A percentile compares a stretch with the other conserved stretches of the same genome.
These are phyloP conservation scores for Okapia johnstoni DNA, from an alignment of 2,113 vertebrate species.

Conservation along the genomic window DNA sequence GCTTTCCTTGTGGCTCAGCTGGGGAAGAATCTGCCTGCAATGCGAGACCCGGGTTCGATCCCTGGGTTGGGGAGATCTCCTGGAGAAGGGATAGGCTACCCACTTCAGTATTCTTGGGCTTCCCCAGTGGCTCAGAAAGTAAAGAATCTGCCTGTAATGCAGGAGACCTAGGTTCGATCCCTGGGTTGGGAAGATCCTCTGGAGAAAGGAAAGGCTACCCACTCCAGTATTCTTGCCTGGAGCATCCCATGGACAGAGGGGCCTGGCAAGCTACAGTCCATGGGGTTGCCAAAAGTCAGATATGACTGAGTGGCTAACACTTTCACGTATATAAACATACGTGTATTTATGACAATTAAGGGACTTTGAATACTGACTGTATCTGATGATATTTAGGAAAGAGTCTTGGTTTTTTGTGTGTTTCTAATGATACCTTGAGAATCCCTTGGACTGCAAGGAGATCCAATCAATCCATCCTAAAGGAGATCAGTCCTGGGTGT, in stretches of 20 bases:
- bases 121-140: neutral
- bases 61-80: neutral
- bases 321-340: neutral
- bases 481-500: too few relatives aligned
- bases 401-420: neutral
- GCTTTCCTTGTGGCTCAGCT: neutral
- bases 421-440: too few relatives aligned
- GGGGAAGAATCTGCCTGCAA: neutral
- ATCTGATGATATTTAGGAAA: fast-evolving
- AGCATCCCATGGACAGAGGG: neutral
- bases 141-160: neutral
- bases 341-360: too few relatives aligned
- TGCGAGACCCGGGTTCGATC: fast-evolving
- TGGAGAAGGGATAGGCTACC: neutral
- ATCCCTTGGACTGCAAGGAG: too few relatives aligned
- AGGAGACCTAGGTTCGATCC: neutral
- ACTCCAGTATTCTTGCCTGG: neutral
- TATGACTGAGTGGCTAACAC: neutral
- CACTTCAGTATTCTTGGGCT: neutral
- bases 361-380: neutral
- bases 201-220: neutral
- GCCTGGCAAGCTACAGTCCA: neutral
- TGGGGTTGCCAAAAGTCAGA: neutral
- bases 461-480: too few relatives aligned
- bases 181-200: neutral